Base-by-base conservation (phyloP, 2,888 invertebrate species). In the Artemia sp. region DNA sequence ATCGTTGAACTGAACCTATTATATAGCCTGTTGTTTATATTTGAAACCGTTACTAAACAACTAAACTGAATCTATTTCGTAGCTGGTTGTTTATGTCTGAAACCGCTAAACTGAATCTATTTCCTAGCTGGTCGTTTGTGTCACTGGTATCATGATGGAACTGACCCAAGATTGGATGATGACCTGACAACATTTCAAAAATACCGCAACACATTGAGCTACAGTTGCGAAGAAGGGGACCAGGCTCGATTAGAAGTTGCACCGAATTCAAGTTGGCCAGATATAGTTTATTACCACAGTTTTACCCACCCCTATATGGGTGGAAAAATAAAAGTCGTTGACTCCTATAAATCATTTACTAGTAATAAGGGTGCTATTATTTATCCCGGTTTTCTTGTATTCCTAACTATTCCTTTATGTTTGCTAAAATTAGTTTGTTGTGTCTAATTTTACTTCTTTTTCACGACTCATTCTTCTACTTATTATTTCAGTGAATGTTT, bases 231-330 rank as follows among this genome's bases (percentile, higher is more conserved):
- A 73, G 77, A 81, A 73, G 82, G 82, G 76, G 83, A 86, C 51
- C 84, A 89, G 8, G 89, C 88, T 0, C 79, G 84, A 69, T 81
- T 93, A 70, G 83, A 84, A 76, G 85, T 94, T 68, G 86, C 90
- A 50, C 94, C 95, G 51, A 92, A 93, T 78, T 83, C 87, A 67
- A 85, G 90, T 3, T 92, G 92, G 88, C 94, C 95, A 0, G 92
- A 94, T 78, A 81, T 85, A 51, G 90, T 95, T 38, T 95, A 93
- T 79, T 92, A 92, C 78, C 89, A 95, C 81, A 92, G 92, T 72
- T 94, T 90, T 79, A 90, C 91, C 6, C 92, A 92, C 75, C 85
- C 89, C 51, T 91, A 93, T 79, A 94, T 95, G 92, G 95, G 95
- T 72, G 93, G 92, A 83, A 90, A 90, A 78, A 92, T 95, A 76